Conservation (phyloP, 2,797 vertebrate genomes). For the Melanotaenia parkinsoni region DNA sequence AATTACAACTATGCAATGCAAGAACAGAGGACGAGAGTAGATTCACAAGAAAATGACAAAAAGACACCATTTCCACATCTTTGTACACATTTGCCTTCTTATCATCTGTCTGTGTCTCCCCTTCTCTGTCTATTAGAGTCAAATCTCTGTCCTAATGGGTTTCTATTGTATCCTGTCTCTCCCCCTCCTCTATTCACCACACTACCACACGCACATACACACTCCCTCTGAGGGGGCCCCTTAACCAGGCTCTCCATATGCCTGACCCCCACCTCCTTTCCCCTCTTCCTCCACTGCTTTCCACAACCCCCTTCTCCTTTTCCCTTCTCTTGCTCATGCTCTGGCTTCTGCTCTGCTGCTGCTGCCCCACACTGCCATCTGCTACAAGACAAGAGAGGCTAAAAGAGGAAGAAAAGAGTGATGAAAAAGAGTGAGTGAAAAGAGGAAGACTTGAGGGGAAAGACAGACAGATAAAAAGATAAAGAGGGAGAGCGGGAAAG, state of each 20-base stretch:
- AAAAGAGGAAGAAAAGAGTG: constrained; percentile 78
- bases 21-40: neutral
- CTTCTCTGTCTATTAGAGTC: constrained; percentile 81
- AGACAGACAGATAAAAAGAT: constrained; percentile 75
- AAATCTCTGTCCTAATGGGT: constrained; percentile 86
- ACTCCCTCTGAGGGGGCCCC: constrained; percentile 89
- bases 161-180: constrained; percentile 83
- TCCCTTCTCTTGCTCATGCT: constrained; percentile 85
- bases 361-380: constrained; percentile 92
- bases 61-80: constrained; percentile 44
- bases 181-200: constrained; percentile 74
- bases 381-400: constrained; percentile 89
- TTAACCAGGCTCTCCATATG: constrained; percentile 99
- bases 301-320: constrained; percentile 91
- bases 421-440: constrained; percentile 66
- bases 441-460: constrained; percentile 57
- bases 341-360: constrained; percentile 89
- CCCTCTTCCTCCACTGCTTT: constrained; percentile 90
- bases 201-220: constrained; percentile 75
- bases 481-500: constrained; percentile 62
- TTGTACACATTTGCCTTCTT: constrained; percentile 63
- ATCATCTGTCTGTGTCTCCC: constrained; percentile 64
- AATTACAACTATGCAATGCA: neutral
- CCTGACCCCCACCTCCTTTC: constrained; percentile 87
- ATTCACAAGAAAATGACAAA: constrained; percentile 28